Evolutionary conservation across 2,888 invertebrate species (phyloP).

Genomic region (Caenorhabditis sp.): DNA sequence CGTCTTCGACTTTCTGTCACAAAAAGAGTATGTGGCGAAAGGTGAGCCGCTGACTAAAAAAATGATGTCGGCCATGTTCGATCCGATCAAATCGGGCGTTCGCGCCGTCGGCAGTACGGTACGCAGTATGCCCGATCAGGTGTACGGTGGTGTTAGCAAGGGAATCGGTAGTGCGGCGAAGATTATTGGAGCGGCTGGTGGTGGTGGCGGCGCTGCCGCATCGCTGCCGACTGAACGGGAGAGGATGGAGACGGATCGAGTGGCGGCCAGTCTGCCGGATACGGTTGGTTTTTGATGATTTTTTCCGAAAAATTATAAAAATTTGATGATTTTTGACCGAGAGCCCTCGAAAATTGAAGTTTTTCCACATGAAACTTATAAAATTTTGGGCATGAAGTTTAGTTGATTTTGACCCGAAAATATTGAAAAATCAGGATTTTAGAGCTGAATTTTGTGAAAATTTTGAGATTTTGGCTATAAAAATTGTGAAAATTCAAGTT

Average conservation of each 20-base stretch:
- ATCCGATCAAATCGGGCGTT: constrained; percentile 84
- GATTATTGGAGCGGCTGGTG: constrained; percentile 27
- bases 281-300: constrained; percentile 37
- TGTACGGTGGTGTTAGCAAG: constrained; percentile 84
- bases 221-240: constrained; percentile 30
- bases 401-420: too few relatives aligned
- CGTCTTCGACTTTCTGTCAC: constrained; percentile 67
- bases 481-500: too few relatives aligned
- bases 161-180: constrained; percentile 82
- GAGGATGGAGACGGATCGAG: constrained; percentile 52
- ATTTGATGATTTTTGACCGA: too few relatives aligned
- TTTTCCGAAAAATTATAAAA: background rate
- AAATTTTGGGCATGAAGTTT: too few relatives aligned
- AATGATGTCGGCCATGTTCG: constrained; percentile 77
- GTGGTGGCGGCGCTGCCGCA: background rate
- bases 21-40: constrained; percentile 61
- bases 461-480: too few relatives aligned
- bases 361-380: too few relatives aligned
- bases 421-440: too few relatives aligned
- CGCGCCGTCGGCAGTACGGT: constrained; percentile 80
- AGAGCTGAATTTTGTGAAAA: too few relatives aligned
- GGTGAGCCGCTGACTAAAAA: constrained; percentile 54
- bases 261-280: constrained; percentile 54
- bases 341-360: too few relatives aligned
- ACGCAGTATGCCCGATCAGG: constrained; percentile 84